Percentiles rank a stretch among this genome's conserved stretches.
Evolutionary conservation across 37 sponge, comb jelly and placozoan species (phyloP).

Genomic region (Chondrosia reniformis): DNA sequence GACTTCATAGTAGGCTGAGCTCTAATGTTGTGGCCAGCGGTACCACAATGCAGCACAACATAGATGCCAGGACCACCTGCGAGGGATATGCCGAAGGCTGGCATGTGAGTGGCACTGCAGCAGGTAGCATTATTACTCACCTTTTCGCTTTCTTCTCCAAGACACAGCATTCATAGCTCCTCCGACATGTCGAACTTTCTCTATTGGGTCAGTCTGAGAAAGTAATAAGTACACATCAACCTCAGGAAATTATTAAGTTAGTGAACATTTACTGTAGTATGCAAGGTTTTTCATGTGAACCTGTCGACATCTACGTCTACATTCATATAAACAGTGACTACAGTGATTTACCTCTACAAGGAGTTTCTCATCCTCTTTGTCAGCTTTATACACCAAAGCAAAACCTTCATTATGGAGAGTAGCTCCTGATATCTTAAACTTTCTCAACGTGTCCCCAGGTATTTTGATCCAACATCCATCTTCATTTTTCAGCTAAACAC

Average conservation of each 20-base stretch:
- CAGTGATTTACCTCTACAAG: conserved; percentile 39
- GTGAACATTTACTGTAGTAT: not conserved
- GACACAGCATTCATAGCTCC: not conserved
- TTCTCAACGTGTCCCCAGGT: conserved; percentile 32
- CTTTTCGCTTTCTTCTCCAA: conserved; percentile 16
- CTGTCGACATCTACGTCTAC: not conserved
- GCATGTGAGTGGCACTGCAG: too few relatives aligned
- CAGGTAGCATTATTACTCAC: too few relatives aligned
- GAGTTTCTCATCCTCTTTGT: conserved; percentile 34
- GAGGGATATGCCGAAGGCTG: too few relatives aligned
- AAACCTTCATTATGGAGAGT: conserved; percentile 21
- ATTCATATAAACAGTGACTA: not conserved
- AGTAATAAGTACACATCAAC: not conserved
- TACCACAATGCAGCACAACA: conserved; percentile 90
- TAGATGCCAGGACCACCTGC: conserved; percentile 82
- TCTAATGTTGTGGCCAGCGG: conserved; percentile 90
- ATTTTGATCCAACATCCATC: conserved; percentile 73
- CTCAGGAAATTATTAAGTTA: too few relatives aligned
- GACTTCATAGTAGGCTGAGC: conserved; percentile 61
- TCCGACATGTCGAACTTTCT: not conserved
- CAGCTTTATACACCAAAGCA: conserved; percentile 56
- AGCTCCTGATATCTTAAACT: conserved; percentile 12
- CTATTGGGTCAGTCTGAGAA: conserved; percentile 11
- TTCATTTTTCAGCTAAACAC: conserved; percentile 56
- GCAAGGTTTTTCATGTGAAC: not conserved